A percentile compares a stretch with the other conserved stretches of the same genome.
Evolutionary conservation across 64 coral and sea anemone genomes (phyloP).

Genomic region (Orbicella faveolata): DNA sequence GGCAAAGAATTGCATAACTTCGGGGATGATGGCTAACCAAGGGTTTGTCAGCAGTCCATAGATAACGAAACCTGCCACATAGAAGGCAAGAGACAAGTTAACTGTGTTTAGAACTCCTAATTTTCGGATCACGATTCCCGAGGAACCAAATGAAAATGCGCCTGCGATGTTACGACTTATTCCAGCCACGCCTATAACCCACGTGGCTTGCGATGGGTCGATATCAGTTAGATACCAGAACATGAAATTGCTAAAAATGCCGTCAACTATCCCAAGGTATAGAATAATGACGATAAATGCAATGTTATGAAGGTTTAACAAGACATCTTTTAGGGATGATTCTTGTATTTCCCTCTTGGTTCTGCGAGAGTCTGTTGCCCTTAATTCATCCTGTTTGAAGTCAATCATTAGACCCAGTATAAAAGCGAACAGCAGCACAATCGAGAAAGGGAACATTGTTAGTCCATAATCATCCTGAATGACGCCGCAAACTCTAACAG

Average conservation of each 20-base stretch:
- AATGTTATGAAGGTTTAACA: constrained; percentile 2
- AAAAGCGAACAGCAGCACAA: neutral
- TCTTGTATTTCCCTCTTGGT: neutral
- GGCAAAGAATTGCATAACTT: constrained; percentile 11
- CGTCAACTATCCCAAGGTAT: neutral
- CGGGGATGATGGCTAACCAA: constrained; percentile 11
- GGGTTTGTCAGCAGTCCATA: neutral
- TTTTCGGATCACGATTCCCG: constrained; percentile 3
- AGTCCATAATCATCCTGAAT: neutral
- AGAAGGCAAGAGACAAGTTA: neutral
- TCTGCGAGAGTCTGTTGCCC: neutral
- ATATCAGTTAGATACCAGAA: no score
- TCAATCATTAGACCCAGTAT: neutral
- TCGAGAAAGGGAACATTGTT: neutral
- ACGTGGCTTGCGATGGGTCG: no score
- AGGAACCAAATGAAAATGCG: constrained; percentile 10
- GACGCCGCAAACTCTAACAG: no score
- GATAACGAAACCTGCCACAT: constrained; percentile 10
- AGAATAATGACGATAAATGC: constrained; percentile 28
- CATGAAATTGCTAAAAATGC: no score
- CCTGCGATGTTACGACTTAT: neutral
- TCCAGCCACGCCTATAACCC: no score
- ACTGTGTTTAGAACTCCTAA: constrained; percentile 29
- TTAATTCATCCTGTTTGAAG: neutral
- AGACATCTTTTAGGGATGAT: constrained; percentile 3